Evolutionary conservation across 1,140 invertebrate species (phyloP), one percentile per base, ranked within the genome.

Genomic region (Maconellicoccus hirsutus): DNA sequence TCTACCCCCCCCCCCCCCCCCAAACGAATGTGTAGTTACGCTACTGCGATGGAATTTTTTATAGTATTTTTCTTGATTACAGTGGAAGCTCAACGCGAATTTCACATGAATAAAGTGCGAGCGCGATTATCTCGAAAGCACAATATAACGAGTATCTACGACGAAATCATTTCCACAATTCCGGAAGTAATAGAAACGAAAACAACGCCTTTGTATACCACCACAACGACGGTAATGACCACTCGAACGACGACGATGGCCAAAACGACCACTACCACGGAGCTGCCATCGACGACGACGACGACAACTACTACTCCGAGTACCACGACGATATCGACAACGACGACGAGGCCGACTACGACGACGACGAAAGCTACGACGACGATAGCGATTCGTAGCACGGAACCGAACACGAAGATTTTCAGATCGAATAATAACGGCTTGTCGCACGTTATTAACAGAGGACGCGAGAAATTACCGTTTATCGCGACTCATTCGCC

Each of bases 31-130:
- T n/a, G n/a, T n/a, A n/a, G n/a, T n/a, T n/a, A n/a, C n/a, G n/a
- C n/a, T n/a, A n/a, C n/a, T n/a, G n/a, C n/a, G n/a, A n/a, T n/a
- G n/a, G n/a, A n/a, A n/a, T n/a, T n/a, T n/a, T n/a, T n/a, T n/a
- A n/a, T n/a, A n/a, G n/a, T n/a, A n/a, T n/a, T n/a, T n/a, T n/a
- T n/a, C n/a, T n/a, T n/a, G n/a, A n/a, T n/a, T n/a, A n/a, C 39
- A 94, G 92, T 93, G 74, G 91, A 93, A 79, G 89, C 91, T 6
- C 91, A 93, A 79, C 90, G 89, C 78, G 89, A 93, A 78, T 93
- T 90, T 79, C 91, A 93, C 79, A 85, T 88, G 77, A 86, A 87
- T 75, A 86, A 75, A 72, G 80, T 74, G 71, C 82, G 79, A 84
- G 82, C 79, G 77, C 21, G 19, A 7, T 25, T 61, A 16, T 70